These are phyloP conservation scores for Poeciliopsis turneri DNA, from an alignment of 2,797 vertebrate genomes.

Conservation along the genomic window DNA sequence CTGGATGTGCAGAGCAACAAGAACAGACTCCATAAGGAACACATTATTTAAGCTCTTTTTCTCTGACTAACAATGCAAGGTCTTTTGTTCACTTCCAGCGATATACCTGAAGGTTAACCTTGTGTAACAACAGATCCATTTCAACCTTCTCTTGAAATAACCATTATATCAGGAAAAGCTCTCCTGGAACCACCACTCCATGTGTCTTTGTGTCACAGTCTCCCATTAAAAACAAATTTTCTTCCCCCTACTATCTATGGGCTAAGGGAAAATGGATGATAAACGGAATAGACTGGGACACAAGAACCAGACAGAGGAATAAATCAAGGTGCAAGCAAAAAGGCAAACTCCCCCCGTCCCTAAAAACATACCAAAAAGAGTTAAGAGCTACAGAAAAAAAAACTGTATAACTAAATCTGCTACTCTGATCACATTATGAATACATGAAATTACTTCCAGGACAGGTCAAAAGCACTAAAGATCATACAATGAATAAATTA, in stretches of 20 bases:
- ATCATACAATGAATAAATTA: not conserved
- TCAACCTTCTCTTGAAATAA: constrained; percentile 12
- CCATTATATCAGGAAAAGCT: constrained; percentile 4
- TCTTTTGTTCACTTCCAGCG: constrained; percentile 5
- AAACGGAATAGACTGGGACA: not conserved
- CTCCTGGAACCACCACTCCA: not conserved
- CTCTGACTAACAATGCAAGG: constrained; percentile 16
- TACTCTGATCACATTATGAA: not conserved
- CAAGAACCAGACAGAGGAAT: not conserved
- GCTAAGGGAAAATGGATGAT: not conserved
- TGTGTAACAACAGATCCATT: constrained; percentile 19
- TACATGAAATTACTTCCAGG: not conserved
- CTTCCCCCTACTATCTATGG: not conserved
- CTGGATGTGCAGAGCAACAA: not conserved
- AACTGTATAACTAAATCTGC: not conserved
- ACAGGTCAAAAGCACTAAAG: not conserved
- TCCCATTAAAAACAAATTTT: not conserved
- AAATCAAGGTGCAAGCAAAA: not conserved
- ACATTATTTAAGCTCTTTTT: constrained; percentile 7
- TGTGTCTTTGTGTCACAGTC: not conserved
- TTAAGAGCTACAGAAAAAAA: not conserved
- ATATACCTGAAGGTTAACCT: not conserved
- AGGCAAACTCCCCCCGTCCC: not conserved
- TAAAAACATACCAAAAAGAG: not conserved
- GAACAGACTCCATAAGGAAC: not conserved